phyloP scores from a whole-genome alignment of 2,113 vertebrate genomes.

The Symphodus melops region DNA sequence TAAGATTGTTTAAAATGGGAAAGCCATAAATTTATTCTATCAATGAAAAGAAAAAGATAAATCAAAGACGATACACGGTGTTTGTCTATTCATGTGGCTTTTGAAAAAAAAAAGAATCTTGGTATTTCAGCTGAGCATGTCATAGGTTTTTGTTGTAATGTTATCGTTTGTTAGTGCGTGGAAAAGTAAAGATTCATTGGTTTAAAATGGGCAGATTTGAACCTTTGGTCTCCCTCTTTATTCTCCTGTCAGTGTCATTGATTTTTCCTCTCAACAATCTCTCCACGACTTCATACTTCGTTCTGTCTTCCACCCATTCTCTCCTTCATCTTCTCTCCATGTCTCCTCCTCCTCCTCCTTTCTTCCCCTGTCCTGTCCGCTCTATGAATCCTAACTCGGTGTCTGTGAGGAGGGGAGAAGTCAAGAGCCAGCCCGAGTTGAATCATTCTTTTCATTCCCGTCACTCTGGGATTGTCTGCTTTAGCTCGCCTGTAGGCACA shows the following conservation, averaged over 20 bases:
- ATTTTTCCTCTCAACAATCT: conserved; percentile 13
- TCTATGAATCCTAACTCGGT: conserved; percentile 22
- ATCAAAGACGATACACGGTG: no score
- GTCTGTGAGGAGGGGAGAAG: conserved; percentile 34
- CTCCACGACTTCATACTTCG: neutral
- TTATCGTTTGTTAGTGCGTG: neutral
- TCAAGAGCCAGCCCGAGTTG: conserved; percentile 14
- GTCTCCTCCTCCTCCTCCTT: neutral
- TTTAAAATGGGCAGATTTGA: neutral
- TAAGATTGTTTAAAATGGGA: neutral
- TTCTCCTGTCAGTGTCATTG: neutral
- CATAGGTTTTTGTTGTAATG: neutral
- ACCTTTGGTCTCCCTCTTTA: neutral
- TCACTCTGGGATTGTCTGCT: conserved; percentile 43
- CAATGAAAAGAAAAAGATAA: no score
- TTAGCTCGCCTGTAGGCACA: conserved; percentile 39
- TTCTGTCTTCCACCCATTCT: neutral
- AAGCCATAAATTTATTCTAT: no score
- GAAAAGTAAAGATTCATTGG: conserved; percentile 15
- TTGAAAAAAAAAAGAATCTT: no score
- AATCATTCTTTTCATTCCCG: conserved; percentile 48
- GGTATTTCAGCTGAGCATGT: no score
- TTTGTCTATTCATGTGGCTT: no score
- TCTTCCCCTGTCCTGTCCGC: conserved; percentile 5
- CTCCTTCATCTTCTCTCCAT: neutral